Evolutionary conservation across 2,888 invertebrate species (phyloP), one percentile per base, ranked within the genome.

Genomic region (Tipula lateralis): DNA sequence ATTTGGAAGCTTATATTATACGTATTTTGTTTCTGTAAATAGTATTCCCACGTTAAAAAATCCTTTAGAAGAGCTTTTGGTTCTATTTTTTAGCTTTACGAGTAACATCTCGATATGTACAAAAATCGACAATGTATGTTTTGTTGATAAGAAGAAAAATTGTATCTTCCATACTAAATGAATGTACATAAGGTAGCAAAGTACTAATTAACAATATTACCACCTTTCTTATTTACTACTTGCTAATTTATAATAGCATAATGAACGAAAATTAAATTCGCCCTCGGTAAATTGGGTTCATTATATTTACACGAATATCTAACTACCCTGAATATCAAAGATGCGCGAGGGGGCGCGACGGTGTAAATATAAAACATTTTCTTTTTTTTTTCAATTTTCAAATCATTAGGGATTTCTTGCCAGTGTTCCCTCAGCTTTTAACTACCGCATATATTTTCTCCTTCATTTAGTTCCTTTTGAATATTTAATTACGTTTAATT

Each of bases 211-310:
- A 66, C 66, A 66, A 24, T 66, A 24, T 66, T 66, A 66, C 66
- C 66, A 66, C 66, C 66, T 66, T 66, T 9, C 24, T 66, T 66
- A 66, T 66, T 66, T 66, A 66, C 24, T 66, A 24, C 24, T 66
- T 24, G 24, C 24, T 24, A 66, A 66, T 66, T 66, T 66, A 24
- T 66, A 66, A 66, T 66, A 44, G 16, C 7, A 44, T 44, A 44
- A 44, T 44, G 44, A 44, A 44, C 44, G 66, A 66, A 66, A 66
- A 66, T 66, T 66, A 66, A 66, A 66, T 66, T 66, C 66, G 24
- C 66, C 66, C 66, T 66, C 66, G 66, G 24, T 66, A 66, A 66
- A 66, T 66, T 66, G 66, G 66, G 24, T 66, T 66, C 66, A 66
- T 66, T 66, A 66, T 66, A 66, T 66, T 66, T 66, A 66, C 24